Evolutionary conservation across 1,140 invertebrate genomes (phyloP), one percentile per base, ranked within the genome.

Genomic region (Atta cephalotes): DNA sequence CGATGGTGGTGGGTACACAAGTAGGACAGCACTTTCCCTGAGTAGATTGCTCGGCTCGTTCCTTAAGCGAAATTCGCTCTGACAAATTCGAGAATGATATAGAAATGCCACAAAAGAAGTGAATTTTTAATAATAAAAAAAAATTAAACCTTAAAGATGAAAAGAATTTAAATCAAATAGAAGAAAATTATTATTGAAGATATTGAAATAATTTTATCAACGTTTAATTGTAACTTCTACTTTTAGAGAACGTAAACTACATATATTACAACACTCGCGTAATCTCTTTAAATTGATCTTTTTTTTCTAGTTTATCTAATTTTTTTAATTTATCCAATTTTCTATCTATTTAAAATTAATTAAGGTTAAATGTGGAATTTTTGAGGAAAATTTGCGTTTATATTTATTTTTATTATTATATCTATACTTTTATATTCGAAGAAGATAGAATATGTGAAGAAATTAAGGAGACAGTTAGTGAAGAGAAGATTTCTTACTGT

Each of bases 21-120:
- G 87, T 88, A 88, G 87, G 82, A 88, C 87, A 88, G 63, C 82
- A 88, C 87, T 88, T 88, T 88, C 87, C 87, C 87, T 85, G 80
- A 53, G 45, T 53, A 68, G 86, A 84, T 82, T 85, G 60, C 62
- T 81, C 77, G 85, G 31, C 74, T 79, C 45, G 76, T 85, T 85
- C 74, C 35, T 85, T 68, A 74, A 84, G 80, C 39, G 58, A 49
- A 35, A 84, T 84, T 21, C 39, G 80, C 39, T 62, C 68, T 28
- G 68, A 58, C 53, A 72, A 62, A 74, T 53, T 49, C 28, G 39
- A 62, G 39, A 62, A 72, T 66, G 14, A 6, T 56, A 25, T 62
- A 58, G 5, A 66, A 14, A 28, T 25, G 16, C 18, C n/a, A 5
- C 25, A 16, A 31, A 7, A 45, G 39, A 28, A 31, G 6, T 39